Conservation (phyloP, 2,113 vertebrate genomes). For the Corythornis madagascariensis region DNA sequence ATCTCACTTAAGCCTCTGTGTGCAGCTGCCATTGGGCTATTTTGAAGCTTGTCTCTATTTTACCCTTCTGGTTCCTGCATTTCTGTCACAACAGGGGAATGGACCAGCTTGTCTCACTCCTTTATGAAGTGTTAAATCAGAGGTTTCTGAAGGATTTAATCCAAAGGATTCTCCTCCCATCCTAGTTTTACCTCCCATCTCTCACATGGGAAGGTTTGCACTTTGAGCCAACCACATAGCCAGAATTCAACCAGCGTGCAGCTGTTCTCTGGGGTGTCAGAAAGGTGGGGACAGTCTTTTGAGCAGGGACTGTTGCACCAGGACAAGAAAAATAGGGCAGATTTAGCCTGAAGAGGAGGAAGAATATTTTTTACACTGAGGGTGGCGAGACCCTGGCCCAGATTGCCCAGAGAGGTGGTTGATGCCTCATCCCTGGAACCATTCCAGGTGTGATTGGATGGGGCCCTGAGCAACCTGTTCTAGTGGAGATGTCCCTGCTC, state of each 20-base stretch:
- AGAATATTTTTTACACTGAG: not conserved
- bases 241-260: not conserved
- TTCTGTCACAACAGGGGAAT: not conserved
- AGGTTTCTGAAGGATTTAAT: not conserved
- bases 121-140: not conserved
- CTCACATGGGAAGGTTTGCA: not conserved
- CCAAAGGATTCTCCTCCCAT: not conserved
- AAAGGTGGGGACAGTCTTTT: not conserved
- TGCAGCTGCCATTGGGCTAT: not conserved
- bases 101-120: not conserved
- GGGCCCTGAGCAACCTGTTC: too few relatives aligned
- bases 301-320: not conserved
- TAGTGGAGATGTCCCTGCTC: not conserved
- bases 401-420: not conserved
- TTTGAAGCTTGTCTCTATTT: not conserved
- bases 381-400: not conserved
- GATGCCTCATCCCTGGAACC: not conserved
- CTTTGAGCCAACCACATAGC: not conserved
- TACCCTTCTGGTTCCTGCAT: not conserved
- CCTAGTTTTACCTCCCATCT: not conserved
- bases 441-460: too few relatives aligned
- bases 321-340: not conserved
- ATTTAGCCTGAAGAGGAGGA: not conserved
- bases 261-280: not conserved
- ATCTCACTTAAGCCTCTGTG: accelerated